Conservation (phyloP, 2,888 invertebrate genomes). For the Miltochrista miniata region DNA sequence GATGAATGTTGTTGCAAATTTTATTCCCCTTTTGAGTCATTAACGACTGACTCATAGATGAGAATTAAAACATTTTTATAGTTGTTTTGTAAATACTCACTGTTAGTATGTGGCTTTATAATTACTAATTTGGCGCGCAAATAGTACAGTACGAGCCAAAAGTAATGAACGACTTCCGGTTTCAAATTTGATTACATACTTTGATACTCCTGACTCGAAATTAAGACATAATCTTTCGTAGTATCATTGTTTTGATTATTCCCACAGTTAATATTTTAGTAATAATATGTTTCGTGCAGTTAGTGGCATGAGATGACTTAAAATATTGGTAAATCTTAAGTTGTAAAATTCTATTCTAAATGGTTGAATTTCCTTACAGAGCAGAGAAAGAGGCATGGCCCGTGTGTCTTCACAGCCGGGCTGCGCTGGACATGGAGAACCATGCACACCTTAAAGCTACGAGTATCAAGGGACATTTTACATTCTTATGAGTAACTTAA, state of each 20-base stretch:
- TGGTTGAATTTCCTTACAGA: no score
- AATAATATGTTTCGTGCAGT: not conserved
- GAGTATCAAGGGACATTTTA: no score
- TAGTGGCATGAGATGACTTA: not conserved
- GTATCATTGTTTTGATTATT: constrained; percentile 4
- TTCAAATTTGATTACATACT: constrained; percentile 10
- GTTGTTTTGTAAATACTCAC: constrained; percentile 3
- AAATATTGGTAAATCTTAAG: no score
- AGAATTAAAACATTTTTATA: constrained; percentile 12
- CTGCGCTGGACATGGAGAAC: no score
- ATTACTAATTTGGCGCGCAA: not conserved
- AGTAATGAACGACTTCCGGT: constrained; percentile 15
- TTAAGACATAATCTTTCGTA: not conserved
- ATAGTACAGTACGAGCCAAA: not conserved
- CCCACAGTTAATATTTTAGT: constrained; percentile 7
- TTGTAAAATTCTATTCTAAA: no score
- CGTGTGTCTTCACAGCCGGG: no score
- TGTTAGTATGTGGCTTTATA: not conserved
- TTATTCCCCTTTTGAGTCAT: constrained; percentile 18
- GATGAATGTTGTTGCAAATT: constrained; percentile 27
- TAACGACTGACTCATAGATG: constrained; percentile 27
- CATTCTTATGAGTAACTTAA: no score
- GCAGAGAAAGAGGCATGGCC: no score
- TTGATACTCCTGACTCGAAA: not conserved
- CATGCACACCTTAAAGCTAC: no score